Percentiles rank a stretch among this genome's conserved stretches.
These are phyloP conservation scores for Heliconius melpomene DNA, from an alignment of 1,140 invertebrate species.

Conservation along the genomic window DNA sequence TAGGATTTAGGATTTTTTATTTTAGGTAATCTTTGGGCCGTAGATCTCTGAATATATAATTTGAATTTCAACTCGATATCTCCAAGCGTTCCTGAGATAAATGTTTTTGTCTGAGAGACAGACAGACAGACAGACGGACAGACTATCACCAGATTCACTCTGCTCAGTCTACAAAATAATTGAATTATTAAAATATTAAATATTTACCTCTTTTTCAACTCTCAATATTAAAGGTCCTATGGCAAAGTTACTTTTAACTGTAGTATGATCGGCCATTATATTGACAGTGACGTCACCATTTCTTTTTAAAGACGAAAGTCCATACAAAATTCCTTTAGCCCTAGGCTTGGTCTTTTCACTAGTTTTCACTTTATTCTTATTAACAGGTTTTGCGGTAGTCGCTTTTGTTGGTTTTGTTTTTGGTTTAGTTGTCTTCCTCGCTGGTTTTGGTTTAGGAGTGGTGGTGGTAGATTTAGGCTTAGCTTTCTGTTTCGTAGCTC, in stretches of 20 bases:
- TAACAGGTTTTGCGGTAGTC: constrained; percentile 67
- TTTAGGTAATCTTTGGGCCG: too few relatives aligned
- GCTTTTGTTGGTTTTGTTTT: constrained; percentile 66
- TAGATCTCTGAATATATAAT: too few relatives aligned
- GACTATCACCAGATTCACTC: too few relatives aligned
- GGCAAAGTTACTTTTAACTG: constrained; percentile 90
- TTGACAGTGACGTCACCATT: constrained; percentile 90
- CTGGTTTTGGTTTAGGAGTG: constrained; percentile 53
- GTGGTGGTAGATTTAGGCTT: constrained; percentile 61
- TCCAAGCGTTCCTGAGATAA: too few relatives aligned
- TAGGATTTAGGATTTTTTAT: too few relatives aligned
- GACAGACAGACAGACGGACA: too few relatives aligned
- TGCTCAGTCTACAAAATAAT: too few relatives aligned
- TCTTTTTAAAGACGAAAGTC: constrained; percentile 87
- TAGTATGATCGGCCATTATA: constrained; percentile 89
- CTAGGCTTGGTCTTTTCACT: constrained; percentile 82
- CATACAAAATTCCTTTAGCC: constrained; percentile 89
- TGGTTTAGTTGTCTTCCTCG: constrained; percentile 55
- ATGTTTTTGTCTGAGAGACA: too few relatives aligned
- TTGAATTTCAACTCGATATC: too few relatives aligned
- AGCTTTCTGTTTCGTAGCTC: constrained; percentile 62
- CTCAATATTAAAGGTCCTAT: constrained; percentile 89
- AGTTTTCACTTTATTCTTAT: constrained; percentile 78
- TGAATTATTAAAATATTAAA: too few relatives aligned
- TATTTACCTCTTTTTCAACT: constrained; percentile 88